A percentile compares a stretch with the other conserved stretches of the same genome.
These are phyloP conservation scores for Nemotelus nigrinus DNA, from an alignment of 2,888 invertebrate species.

Conservation along the genomic window DNA sequence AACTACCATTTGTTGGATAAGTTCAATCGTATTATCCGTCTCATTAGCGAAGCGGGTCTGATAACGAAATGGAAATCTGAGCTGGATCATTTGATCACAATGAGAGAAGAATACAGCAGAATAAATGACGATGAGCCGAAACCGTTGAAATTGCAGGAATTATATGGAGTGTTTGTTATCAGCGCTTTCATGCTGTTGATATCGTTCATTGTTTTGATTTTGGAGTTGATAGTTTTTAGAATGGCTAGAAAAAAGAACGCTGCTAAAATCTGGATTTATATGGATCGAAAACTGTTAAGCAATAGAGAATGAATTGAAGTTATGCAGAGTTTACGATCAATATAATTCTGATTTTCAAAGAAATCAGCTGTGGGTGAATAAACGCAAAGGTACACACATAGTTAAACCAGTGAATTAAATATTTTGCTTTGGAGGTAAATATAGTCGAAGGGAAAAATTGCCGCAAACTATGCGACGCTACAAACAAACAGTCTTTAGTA, in stretches of 20 bases:
- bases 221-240: slow-evolving; percentile 55
- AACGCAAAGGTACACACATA: too few species aligned
- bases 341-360: too few species aligned
- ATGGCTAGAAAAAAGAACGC: slow-evolving; percentile 46
- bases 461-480: too few species aligned
- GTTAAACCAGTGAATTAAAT: too few species aligned
- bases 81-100: slow-evolving; percentile 57
- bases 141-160: slow-evolving; percentile 55
- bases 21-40: slow-evolving; percentile 61
- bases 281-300: slow-evolving; percentile 1
- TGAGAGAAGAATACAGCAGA: slow-evolving; percentile 51
- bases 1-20: slow-evolving; percentile 61
- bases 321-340: too few species aligned
- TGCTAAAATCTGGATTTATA: slow-evolving; percentile 16
- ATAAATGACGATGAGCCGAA: not conserved
- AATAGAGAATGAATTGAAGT: not conserved
- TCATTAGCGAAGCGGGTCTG: slow-evolving; percentile 62
- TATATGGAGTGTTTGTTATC: slow-evolving; percentile 58
- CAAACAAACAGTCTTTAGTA: too few species aligned
- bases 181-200: slow-evolving; percentile 51
- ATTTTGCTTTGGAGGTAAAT: too few species aligned
- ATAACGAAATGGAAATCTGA: slow-evolving; percentile 63
- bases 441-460: too few species aligned
- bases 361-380: too few species aligned
- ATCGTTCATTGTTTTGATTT: slow-evolving; percentile 52